phyloP scores from a whole-genome alignment of 2,888 invertebrate genomes.

The Ganaspis brasiliensis region DNA sequence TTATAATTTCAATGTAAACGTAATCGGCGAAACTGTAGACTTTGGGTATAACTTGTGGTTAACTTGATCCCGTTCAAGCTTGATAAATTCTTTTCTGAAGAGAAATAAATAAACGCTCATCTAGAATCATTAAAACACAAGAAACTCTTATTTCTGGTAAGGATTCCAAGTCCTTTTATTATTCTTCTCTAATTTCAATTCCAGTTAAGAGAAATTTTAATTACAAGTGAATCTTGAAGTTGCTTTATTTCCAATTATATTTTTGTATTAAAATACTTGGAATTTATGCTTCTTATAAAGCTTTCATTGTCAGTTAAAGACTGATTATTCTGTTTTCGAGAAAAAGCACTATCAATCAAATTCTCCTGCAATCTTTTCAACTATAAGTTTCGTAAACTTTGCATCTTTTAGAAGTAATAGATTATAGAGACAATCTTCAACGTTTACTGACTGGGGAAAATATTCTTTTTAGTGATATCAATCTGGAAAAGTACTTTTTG shows the following conservation, averaged over 20 bases:
- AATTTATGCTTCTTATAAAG: too few relatives aligned
- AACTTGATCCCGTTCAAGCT: neutral
- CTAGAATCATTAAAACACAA: neutral
- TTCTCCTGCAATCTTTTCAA: neutral
- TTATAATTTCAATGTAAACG: neutral
- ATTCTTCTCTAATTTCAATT: neutral
- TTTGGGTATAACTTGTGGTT: neutral
- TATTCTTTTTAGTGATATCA: neutral
- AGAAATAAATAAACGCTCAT: neutral
- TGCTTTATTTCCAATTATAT: neutral
- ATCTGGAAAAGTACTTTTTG: neutral
- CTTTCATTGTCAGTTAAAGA: conserved; percentile 10
- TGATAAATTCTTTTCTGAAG: neutral
- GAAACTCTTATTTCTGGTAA: neutral
- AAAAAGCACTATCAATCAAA: neutral
- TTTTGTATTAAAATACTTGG: neutral
- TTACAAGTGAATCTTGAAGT: neutral
- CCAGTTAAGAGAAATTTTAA: neutral
- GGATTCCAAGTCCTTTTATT: neutral
- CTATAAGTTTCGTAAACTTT: conserved; percentile 2
- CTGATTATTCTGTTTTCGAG: conserved; percentile 25
- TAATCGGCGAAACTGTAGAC: neutral
- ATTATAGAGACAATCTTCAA: too few relatives aligned
- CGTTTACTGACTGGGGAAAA: too few relatives aligned
- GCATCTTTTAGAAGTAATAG: neutral